These are phyloP conservation scores for Urosaurus nigricauda DNA, from an alignment of 2,797 vertebrate species.

Conservation along the genomic window DNA sequence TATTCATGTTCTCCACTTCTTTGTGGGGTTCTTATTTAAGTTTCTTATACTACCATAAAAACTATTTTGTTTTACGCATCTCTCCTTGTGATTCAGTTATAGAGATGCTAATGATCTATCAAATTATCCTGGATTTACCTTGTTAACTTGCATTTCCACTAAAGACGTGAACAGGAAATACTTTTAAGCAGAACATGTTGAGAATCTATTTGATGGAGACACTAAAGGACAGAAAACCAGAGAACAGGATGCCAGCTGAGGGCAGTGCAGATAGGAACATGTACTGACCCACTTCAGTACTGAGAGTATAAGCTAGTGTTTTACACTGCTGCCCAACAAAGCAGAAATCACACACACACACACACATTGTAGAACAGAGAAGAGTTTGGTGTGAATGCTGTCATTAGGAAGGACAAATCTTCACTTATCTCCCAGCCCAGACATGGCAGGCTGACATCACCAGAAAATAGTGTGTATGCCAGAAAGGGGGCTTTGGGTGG, in stretches of 20 bases:
- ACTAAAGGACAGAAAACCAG: slow-evolving; percentile 13
- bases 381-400: slow-evolving; percentile 18
- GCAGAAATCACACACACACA: slow-evolving; percentile 3
- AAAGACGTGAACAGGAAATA: slow-evolving; percentile 27
- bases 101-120: slow-evolving; percentile 7
- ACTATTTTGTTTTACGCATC: slow-evolving; percentile 3
- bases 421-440: slow-evolving; percentile 69
- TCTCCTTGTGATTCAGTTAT: slow-evolving; percentile 27
- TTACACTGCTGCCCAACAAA: slow-evolving; percentile 37
- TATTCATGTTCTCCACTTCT: not conserved
- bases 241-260: not conserved
- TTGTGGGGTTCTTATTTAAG: not conserved
- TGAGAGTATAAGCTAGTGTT: not conserved
- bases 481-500: not conserved
- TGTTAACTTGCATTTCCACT: slow-evolving; percentile 33
- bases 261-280: not conserved
- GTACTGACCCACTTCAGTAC: slow-evolving; percentile 29
- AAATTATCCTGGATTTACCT: not conserved
- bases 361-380: slow-evolving; percentile 8
- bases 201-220: not conserved
- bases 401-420: slow-evolving; percentile 64
- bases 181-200: slow-evolving; percentile 3
- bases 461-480: slow-evolving; percentile 41
- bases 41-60: slow-evolving; percentile 13
- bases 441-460: slow-evolving; percentile 56